Conservation (phyloP, 2,113 vertebrate species). For the Sciurus niger region DNA sequence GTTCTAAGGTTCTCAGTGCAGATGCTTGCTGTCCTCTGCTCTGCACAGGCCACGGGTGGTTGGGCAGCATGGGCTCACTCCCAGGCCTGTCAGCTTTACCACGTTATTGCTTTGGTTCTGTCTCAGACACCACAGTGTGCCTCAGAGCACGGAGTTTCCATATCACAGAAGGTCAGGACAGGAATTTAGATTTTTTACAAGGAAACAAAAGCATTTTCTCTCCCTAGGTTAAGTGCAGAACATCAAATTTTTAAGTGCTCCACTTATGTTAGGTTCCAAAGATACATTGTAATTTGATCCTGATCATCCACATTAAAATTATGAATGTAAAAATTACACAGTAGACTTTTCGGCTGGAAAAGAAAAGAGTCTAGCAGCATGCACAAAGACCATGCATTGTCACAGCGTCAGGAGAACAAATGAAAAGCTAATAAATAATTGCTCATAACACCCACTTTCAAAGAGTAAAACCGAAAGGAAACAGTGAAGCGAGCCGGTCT, state of each 20-base stretch:
- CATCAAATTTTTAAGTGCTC: conserved; percentile 90
- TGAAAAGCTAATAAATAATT: conserved; percentile 89
- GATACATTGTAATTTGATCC: conserved; percentile 87
- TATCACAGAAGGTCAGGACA: conserved; percentile 87
- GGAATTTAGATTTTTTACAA: conserved; percentile 87
- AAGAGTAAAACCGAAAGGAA: conserved; percentile 86
- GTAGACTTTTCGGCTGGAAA: conserved; percentile 83
- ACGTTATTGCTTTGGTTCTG: conserved; percentile 93
- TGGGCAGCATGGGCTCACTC: rapidly evolving
- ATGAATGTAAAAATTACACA: conserved; percentile 89
- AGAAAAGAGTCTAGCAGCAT: conserved; percentile 91
- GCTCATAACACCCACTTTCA: conserved; percentile 85
- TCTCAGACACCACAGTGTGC: conserved; percentile 86
- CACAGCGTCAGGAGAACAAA: conserved; percentile 87
- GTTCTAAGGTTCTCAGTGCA: conserved; percentile 85
- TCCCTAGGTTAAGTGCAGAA: conserved; percentile 90
- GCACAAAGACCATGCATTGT: conserved; percentile 92
- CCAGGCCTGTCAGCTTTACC: conserved; percentile 81
- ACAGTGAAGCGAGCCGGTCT: conserved; percentile 84
- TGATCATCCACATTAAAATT: conserved; percentile 88
- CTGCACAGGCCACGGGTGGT: conserved; percentile 86
- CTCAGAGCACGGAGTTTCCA: conserved; percentile 85
- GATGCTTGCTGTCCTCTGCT: conserved; percentile 71
- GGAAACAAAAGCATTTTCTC: conserved; percentile 86
- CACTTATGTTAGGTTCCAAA: conserved; percentile 88